A percentile compares a stretch with the other conserved stretches of the same genome.
These are phyloP conservation scores for Smittia sp. DNA, from an alignment of 2,888 invertebrate genomes.

Conservation along the genomic window DNA sequence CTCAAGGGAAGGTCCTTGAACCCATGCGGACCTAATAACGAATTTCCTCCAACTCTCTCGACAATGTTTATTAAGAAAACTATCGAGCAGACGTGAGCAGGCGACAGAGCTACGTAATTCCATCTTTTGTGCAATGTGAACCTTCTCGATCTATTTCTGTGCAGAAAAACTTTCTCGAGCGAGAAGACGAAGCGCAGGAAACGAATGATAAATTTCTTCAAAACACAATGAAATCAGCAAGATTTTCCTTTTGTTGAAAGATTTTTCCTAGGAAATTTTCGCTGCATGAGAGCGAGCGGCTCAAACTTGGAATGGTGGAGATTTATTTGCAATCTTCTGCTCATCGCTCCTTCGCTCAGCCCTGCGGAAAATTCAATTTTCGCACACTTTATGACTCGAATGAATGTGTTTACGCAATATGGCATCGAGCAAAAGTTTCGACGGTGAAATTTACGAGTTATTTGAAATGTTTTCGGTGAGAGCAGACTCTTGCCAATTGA, in stretches of 20 bases:
- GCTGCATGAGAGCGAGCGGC: too few relatives aligned
- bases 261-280: not conserved
- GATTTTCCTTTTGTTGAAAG: not conserved
- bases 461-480: conserved; percentile 18
- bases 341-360: not conserved
- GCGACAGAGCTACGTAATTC: too few relatives aligned
- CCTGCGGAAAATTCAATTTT: conserved; percentile 3
- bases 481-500: conserved; percentile 6
- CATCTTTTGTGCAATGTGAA: too few relatives aligned
- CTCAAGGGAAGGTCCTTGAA: conserved; percentile 16
- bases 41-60: not conserved
- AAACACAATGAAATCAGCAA: not conserved
- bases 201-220: conserved; percentile 6
- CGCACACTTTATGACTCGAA: conserved; percentile 2
- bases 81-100: not conserved
- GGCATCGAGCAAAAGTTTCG: conserved; percentile 14
- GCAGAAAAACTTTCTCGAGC: not conserved
- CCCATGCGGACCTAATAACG: conserved; percentile 1
- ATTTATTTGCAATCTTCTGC: too few relatives aligned
- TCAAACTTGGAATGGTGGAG: too few relatives aligned
- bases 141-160: not conserved
- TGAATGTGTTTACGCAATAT: conserved; percentile 19
- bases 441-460: conserved; percentile 28
- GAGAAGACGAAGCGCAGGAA: not conserved
- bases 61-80: conserved; percentile 5